A percentile compares a stretch with the other conserved stretches of the same genome.
phyloP scores from a whole-genome alignment of 2,888 invertebrate species.

The Xestia xanthographa region DNA sequence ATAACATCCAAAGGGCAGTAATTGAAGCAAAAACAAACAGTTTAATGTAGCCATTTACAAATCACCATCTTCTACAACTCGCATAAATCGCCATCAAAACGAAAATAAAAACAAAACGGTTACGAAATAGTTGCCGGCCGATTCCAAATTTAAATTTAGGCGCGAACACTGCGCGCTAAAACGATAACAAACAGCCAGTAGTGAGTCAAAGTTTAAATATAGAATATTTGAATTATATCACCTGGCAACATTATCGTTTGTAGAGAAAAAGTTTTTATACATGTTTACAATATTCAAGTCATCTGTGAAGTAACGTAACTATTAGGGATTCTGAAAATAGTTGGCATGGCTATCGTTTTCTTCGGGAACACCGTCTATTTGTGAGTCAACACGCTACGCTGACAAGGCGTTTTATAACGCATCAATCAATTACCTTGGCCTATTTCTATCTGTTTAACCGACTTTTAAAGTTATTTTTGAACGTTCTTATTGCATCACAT shows the following conservation, averaged over 20 bases:
- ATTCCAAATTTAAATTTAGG: constrained; percentile 82
- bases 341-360: constrained; percentile 12
- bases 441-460: constrained; percentile 12
- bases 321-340: constrained; percentile 38
- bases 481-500: background rate
- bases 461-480: background rate
- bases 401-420: constrained; percentile 9
- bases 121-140: constrained; percentile 73
- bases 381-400: constrained; percentile 20
- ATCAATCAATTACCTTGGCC: constrained; percentile 26
- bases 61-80: constrained; percentile 36
- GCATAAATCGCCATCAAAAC: constrained; percentile 53
- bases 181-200: constrained; percentile 74
- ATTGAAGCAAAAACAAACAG: constrained; percentile 31
- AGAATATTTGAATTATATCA: constrained; percentile 77
- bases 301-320: constrained; percentile 30
- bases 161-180: constrained; percentile 78
- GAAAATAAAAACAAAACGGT: constrained; percentile 69
- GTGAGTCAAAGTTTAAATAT: constrained; percentile 78
- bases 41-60: constrained; percentile 29
- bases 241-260: constrained; percentile 77
- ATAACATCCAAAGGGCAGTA: constrained; percentile 30
- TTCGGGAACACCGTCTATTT: constrained; percentile 26
- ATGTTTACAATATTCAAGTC: constrained; percentile 45
- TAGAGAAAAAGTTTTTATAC: constrained; percentile 36